These are phyloP conservation scores for Sphaeridia pumilis DNA, from an alignment of 2,888 invertebrate genomes.

Conservation along the genomic window DNA sequence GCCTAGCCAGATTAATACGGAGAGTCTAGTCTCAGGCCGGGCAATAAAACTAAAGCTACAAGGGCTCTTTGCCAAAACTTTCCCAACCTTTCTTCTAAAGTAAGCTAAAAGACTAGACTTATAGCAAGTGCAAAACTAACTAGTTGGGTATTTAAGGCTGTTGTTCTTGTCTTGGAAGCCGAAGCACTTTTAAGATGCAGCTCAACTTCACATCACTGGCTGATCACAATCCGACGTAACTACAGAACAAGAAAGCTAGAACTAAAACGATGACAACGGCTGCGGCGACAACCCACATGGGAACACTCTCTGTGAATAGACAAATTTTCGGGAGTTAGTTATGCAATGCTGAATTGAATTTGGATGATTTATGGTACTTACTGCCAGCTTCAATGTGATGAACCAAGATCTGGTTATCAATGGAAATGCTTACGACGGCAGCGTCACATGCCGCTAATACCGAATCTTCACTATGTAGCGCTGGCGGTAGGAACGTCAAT, in stretches of 20 bases:
- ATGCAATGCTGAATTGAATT: constrained; percentile 6
- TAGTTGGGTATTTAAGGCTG: no score
- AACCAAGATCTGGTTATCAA: constrained; percentile 84
- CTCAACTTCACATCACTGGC: no score
- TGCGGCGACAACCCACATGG: constrained; percentile 66
- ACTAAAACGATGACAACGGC: constrained; percentile 64
- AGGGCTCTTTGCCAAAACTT: no score
- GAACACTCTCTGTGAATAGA: constrained; percentile 56
- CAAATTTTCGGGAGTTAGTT: constrained; percentile 4
- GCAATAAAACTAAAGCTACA: no score
- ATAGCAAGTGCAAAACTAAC: no score
- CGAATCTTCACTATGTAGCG: constrained; percentile 29
- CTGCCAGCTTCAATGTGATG: constrained; percentile 71
- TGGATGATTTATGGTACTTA: constrained; percentile 43
- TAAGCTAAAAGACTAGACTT: no score
- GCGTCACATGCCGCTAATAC: constrained; percentile 51
- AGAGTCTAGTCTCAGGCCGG: no score
- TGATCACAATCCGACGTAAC: constrained; percentile 58
- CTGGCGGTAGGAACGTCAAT: constrained; percentile 74
- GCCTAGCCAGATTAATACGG: no score
- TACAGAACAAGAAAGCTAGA: constrained; percentile 67
- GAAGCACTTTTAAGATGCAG: no score
- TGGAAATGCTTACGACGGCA: constrained; percentile 85
- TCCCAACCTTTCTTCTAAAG: no score
- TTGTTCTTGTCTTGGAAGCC: no score